Percentiles rank a stretch among this genome's conserved stretches.
Conservation (phyloP, 2,797 vertebrate genomes). For the Ctenopoma multispine region DNA sequence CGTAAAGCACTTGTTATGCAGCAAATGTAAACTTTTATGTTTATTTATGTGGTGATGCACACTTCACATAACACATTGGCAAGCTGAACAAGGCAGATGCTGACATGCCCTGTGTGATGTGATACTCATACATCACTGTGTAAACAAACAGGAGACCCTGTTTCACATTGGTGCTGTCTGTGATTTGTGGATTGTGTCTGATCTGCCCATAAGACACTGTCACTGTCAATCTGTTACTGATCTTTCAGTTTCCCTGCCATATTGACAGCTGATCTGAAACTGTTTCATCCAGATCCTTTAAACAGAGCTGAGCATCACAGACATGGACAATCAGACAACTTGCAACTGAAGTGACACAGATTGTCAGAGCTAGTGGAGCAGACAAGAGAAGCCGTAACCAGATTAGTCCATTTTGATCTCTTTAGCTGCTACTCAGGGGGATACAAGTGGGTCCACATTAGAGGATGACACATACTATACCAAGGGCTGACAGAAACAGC, state of each 20-base stretch:
- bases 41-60: not conserved
- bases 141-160: constrained; percentile 42
- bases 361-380: constrained; percentile 46
- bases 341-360: constrained; percentile 39
- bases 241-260: constrained; percentile 41
- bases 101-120: constrained; percentile 12
- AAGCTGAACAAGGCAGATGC: not conserved
- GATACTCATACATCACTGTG: constrained; percentile 15
- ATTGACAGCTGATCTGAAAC: constrained; percentile 66
- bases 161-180: constrained; percentile 14
- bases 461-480: constrained; percentile 26
- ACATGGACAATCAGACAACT: constrained; percentile 49
- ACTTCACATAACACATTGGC: not conserved
- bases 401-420: constrained; percentile 59
- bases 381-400: constrained; percentile 51
- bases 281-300: constrained; percentile 53
- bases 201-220: constrained; percentile 38
- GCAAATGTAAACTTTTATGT: not conserved
- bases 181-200: constrained; percentile 31
- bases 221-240: constrained; percentile 51
- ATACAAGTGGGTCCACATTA: constrained; percentile 37
- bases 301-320: constrained; percentile 45
- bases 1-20: no score
- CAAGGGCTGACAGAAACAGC: constrained; percentile 37
- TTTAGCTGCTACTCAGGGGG: constrained; percentile 50